Percentiles rank a stretch among this genome's conserved stretches.
Evolutionary conservation across 2,888 invertebrate species (phyloP).

Genomic region (Ectemnius continuus): DNA sequence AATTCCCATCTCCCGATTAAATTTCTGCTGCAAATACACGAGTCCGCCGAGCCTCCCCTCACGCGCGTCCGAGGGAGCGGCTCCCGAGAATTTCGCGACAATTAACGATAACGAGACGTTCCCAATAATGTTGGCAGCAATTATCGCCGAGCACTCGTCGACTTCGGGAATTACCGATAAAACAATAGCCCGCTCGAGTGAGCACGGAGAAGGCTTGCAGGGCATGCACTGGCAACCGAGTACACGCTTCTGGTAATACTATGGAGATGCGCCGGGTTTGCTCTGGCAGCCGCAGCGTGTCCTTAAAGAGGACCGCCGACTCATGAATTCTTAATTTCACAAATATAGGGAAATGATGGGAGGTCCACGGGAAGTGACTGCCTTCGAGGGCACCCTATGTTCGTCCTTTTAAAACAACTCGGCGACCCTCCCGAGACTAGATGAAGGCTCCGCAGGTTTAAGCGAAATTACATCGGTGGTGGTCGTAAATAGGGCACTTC

Average conservation of each 20-base stretch:
- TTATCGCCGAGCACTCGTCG: background rate
- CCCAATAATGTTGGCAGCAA: background rate
- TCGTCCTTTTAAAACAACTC: slow-evolving; percentile 33
- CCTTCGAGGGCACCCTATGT: slow-evolving; percentile 22
- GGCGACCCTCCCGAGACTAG: slow-evolving; percentile 33
- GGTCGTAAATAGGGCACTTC: slow-evolving; percentile 47
- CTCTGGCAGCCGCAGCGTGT: background rate
- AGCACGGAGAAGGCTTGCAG: too few relatives aligned
- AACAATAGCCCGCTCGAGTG: too few relatives aligned
- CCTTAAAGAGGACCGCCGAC: slow-evolving; percentile 22
- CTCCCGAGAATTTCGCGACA: slow-evolving; percentile 9
- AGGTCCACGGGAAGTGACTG: slow-evolving; percentile 45
- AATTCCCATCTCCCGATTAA: background rate
- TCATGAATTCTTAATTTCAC: slow-evolving; percentile 34
- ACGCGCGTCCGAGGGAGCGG: too few relatives aligned
- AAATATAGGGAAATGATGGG: slow-evolving; percentile 21
- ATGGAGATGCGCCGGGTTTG: too few relatives aligned
- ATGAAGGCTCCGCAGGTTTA: slow-evolving; percentile 39
- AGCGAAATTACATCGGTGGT: slow-evolving; percentile 53
- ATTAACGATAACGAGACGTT: slow-evolving; percentile 23
- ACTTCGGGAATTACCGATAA: too few relatives aligned
- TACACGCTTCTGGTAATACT: too few relatives aligned
- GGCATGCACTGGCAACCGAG: too few relatives aligned
- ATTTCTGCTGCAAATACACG: background rate
- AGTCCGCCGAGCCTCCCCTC: too few relatives aligned